Evolutionary conservation across 2,797 vertebrate species (phyloP), one percentile per base, ranked within the genome.

Genomic region (Decapterus maruadsi): DNA sequence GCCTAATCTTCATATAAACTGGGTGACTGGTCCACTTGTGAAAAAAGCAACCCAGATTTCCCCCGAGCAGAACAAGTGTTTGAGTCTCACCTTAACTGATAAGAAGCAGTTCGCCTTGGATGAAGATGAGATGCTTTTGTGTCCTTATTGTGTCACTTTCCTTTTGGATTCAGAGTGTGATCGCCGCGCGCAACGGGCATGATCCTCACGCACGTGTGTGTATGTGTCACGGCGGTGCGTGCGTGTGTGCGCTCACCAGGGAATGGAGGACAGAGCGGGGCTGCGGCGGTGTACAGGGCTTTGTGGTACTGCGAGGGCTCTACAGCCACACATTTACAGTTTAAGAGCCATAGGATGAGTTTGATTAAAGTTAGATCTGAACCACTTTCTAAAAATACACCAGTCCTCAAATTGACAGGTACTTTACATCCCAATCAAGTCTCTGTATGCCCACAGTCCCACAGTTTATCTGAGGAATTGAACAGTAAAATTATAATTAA

Each of bases 101-200:
- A 72, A 75, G 78, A 77, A 87, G 75, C 81, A 73, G 81, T 77
- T 81, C 38, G 58, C 72, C 60, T 87, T 40, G 64, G 82, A 82
- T 68, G 78, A 74, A 75, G 77, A 87, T 79, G 87, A 82, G 80
- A 85, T 80, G 72, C 78, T 75, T 86, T 76, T 73, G 69, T 92
- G 92, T 83, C 89, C 92, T 80, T 87, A 87, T 92, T 93, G 90
- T 92, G 90, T 93, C 90, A 87, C 86, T 84, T 91, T 90, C 72
- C 85, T 83, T 91, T 90, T 75, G 83, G 89, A 72, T 78, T 73
- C 62, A 31, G 69, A 58, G 69, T 45, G 82, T 83, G 88, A 91
- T 90, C 79, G 48, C 62, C 68, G 79, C 31, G 68, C 56, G 77
- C 46, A 64, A 80, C 78, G 61, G 42, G 65, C 45, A 77, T 29